Base-by-base conservation (phyloP, 2,797 vertebrate genomes). In the Channallabes apus region DNA sequence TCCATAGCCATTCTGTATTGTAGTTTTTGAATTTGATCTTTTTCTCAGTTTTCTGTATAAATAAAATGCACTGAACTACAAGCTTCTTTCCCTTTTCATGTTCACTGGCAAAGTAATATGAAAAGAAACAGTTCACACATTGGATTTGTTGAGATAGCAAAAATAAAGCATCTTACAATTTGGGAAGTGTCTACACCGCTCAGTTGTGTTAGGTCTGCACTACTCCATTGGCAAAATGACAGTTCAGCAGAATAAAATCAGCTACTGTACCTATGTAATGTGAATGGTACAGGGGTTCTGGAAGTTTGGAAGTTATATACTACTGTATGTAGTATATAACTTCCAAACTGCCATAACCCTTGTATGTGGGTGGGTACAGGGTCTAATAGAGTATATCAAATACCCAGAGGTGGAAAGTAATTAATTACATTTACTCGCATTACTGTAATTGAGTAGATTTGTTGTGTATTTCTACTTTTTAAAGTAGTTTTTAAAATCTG, bases 111-210 rank as follows among this genome's bases (percentile, higher is more conserved):
- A 65, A 11, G 14, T 51, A 27, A 24, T 38, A 61, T 35, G 56
- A 54, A 51, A 80, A 80, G 15, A 65, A 80, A 51, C 18, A 77
- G 27, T 77, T 77, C 27, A 58, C 29, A 61, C 76, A 61, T 2
- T 61, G 58, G 58, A 17, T 41, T 62, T 62, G 22, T 62, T 62
- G 32, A 79, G 6, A 41, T 35, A 79, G 76, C 32, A 62, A 62
- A n/a, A 62, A 41, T 58, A 41, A 79, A 59, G 59, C 12, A 79
- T 41, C 11, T 41, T 62, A 3, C 18, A n/a, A 41, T 79, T 38
- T 79, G 58, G n/a, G 1, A 38, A 62, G 32, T 79, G 76, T 79
- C 76, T 62, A 41, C 58, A 41, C 1, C 41, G 32, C 7, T 62
- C 35, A 62, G 32, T 61, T 62, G 22, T 62, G 24, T n/a, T 3